Conservation (phyloP, 2,797 vertebrate genomes). For the Pygocentrus nattereri region DNA sequence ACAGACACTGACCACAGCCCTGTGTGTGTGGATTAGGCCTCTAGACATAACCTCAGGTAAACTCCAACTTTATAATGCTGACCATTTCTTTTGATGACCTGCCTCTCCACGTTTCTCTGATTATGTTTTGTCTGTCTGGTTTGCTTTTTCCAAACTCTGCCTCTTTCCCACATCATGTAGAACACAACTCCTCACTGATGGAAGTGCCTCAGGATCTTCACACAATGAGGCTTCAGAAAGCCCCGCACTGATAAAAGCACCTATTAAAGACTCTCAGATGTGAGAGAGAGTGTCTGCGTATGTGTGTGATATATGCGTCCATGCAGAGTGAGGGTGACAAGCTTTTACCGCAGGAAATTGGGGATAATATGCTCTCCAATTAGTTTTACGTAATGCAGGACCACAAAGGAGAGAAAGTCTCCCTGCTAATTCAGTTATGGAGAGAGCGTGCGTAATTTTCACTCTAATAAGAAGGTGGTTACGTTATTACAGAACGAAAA, state of each 20-base stretch:
- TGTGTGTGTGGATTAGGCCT: conserved; percentile 55
- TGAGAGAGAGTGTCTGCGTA: conserved; percentile 75
- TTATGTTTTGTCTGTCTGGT: conserved; percentile 62
- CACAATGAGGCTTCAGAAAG: conserved; percentile 70
- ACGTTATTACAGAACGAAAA: conserved; percentile 53
- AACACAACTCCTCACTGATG: conserved; percentile 52
- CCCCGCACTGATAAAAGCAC: conserved; percentile 80
- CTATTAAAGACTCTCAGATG: conserved; percentile 82
- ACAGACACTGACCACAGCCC: conserved; percentile 69
- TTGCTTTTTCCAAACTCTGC: conserved; percentile 54
- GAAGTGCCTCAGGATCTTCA: conserved; percentile 76
- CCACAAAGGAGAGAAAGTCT: conserved; percentile 78
- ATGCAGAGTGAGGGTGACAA: conserved; percentile 50
- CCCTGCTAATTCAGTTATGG: conserved; percentile 76
- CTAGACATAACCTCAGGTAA: conserved; percentile 69
- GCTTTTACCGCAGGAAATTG: conserved; percentile 69
- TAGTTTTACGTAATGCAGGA: conserved; percentile 81
- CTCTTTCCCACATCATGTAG: conserved; percentile 67
- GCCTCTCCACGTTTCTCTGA: conserved; percentile 23
- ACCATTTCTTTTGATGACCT: conserved; percentile 8
- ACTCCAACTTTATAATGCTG: conserved; percentile 31
- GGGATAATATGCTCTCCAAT: conserved; percentile 78
- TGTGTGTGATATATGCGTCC: conserved; percentile 60
- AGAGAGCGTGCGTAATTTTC: conserved; percentile 66
- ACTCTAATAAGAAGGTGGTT: conserved; percentile 65